Conservation (phyloP, 2,888 invertebrate species). For the Mactromeris polynyma region DNA sequence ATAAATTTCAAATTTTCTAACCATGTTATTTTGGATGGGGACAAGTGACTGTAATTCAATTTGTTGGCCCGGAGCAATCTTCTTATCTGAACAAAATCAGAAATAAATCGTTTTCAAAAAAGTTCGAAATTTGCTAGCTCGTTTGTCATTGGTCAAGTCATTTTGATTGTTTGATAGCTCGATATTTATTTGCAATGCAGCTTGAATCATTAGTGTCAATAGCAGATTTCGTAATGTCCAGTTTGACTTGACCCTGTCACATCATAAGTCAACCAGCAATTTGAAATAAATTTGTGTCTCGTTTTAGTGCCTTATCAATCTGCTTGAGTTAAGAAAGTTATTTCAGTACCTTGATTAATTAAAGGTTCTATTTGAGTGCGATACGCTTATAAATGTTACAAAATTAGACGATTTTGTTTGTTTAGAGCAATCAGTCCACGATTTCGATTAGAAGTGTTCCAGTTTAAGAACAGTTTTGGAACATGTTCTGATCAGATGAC, state of each 20-base stretch:
- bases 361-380: not conserved
- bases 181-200: constrained; percentile 41
- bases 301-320: constrained; percentile 5
- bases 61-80: constrained; percentile 32
- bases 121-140: not conserved
- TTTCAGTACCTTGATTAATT: not conserved
- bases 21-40: constrained; percentile 33
- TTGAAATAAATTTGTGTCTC: constrained; percentile 12
- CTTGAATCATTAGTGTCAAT: constrained; percentile 28
- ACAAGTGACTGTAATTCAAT: constrained; percentile 23
- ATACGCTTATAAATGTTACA: not conserved
- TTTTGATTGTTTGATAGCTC: constrained; percentile 33
- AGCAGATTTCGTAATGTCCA: constrained; percentile 28
- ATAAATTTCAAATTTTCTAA: constrained; percentile 43
- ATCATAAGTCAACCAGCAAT: constrained; percentile 22
- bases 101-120: constrained; percentile 54
- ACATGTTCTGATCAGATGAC: not conserved
- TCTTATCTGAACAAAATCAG: constrained; percentile 47
- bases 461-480: not conserved
- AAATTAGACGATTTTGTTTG: not conserved
- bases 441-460: not conserved
- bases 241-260: constrained; percentile 34
- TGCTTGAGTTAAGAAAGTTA: not conserved
- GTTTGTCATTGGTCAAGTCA: constrained; percentile 35
- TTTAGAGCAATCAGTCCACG: not conserved